Conservation (phyloP, 2,888 invertebrate genomes). For the Macaria liturata region DNA sequence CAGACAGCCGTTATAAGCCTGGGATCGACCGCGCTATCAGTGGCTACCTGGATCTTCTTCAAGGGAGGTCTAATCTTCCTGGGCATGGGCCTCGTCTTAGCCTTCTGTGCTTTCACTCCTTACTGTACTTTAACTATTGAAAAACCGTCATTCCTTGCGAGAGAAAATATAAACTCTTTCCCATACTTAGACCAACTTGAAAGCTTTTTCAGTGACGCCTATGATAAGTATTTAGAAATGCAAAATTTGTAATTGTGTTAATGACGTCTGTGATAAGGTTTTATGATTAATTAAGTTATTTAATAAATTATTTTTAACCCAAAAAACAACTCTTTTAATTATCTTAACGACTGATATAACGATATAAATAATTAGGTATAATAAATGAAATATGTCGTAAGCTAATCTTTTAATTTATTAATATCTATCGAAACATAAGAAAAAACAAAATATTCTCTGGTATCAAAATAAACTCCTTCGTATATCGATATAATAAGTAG, state of each 20-base stretch:
- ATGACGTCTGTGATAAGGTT: background rate
- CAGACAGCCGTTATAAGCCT: conserved; percentile 40
- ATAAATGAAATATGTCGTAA: too few relatives aligned
- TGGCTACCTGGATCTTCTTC: conserved; percentile 60
- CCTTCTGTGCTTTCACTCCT: conserved; percentile 81
- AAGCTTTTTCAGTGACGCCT: conserved; percentile 38
- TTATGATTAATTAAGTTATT: background rate
- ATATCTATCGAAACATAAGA: too few relatives aligned
- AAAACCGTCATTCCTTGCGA: conserved; percentile 47
- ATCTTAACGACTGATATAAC: too few relatives aligned
- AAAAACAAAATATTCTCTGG: too few relatives aligned
- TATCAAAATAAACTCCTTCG: too few relatives aligned
- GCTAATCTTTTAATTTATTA: too few relatives aligned
- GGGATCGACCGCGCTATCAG: conserved; percentile 38
- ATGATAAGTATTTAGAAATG: conserved; percentile 39
- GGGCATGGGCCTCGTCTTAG: conserved; percentile 67
- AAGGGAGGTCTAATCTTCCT: conserved; percentile 45
- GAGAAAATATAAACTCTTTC: conserved; percentile 57
- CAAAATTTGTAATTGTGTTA: conserved; percentile 19
- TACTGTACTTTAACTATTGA: conserved; percentile 77
- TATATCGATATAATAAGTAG: too few relatives aligned
- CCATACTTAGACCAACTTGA: conserved; percentile 52
- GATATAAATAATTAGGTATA: too few relatives aligned
- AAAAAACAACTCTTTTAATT: too few relatives aligned
- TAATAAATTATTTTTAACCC: background rate